Base-by-base conservation (phyloP, 2,113 vertebrate species). In the Tinamus guttatus region DNA sequence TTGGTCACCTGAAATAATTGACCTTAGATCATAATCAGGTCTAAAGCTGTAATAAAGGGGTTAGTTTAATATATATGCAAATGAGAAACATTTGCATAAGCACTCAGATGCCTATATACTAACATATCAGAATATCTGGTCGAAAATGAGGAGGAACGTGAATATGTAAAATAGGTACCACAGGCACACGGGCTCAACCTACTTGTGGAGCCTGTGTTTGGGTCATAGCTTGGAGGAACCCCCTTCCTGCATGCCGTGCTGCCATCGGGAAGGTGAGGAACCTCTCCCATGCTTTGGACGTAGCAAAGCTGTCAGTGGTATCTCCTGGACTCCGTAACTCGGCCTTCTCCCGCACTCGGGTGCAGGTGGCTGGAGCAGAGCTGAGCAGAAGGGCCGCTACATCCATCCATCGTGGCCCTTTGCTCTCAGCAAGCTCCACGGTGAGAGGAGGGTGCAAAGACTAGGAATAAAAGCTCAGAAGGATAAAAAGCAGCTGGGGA, bases 271-370 rank as follows among this genome's bases (percentile, higher is more conserved):
- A 41, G 7, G 7, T 27, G 47, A 47, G 51, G 10, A 30, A 32
- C n/a, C 52, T 20, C 51, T 34, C 52, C 49, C 5, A 21, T 45
- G 2, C 0, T 7, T 78, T 59, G 16, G 2, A 28, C n/a, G n/a
- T n/a, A n/a, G n/a, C n/a, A 49, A 64, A 64, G 21, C 30, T 1
- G 2, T 36, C 45, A 12, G 13, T 40, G 2, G 28, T 6, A 1
- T 15, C 27, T 74, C 74, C 68, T 13, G 13, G 11, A 41, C 60
- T 40, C 45, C 21, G 5, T 21, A 30, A 38, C n/a, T 27, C 9
- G 3, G 24, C 43, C 65, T 56, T 47, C 18, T 25, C 25, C 12
- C 36, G 22, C 8, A 11, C 12, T 32, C 17, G 5, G 13, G 59
- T 25, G 36, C 59, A 40, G 20, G 34, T 45, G 64, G 34, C 5